These are phyloP conservation scores for Cyclura pinguis DNA, from an alignment of 2,797 vertebrate genomes.

Conservation along the genomic window DNA sequence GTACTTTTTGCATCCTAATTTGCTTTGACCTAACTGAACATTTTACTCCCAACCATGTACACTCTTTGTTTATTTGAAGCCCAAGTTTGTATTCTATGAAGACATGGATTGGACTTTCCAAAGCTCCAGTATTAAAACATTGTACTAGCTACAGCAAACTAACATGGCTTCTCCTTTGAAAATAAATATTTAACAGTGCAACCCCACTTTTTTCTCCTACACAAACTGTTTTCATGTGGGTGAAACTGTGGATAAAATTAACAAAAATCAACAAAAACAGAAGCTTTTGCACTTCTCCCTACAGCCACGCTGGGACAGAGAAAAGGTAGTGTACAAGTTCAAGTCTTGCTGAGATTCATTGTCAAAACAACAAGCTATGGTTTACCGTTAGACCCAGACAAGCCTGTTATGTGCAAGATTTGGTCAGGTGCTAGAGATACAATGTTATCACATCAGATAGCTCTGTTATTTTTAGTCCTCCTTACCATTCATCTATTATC, in stretches of 20 bases:
- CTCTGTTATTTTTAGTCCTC: not conserved
- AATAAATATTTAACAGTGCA: not conserved
- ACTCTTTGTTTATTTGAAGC: no score
- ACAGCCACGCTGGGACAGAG: not conserved
- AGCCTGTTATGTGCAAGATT: not conserved
- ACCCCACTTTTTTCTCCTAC: not conserved
- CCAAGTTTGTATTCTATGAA: no score
- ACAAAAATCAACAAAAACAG: not conserved
- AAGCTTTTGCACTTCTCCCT: not conserved
- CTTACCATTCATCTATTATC: not conserved
- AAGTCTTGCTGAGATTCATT: not conserved
- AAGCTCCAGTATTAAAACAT: no score
- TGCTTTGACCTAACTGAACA: no score
- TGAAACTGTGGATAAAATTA: not conserved
- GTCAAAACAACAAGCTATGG: not conserved
- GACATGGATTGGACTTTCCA: no score
- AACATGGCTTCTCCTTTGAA: no score
- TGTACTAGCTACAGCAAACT: no score
- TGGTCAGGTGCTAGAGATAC: not conserved
- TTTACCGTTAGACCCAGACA: not conserved
- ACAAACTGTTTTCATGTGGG: no score
- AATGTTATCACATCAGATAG: not conserved
- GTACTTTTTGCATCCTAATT: no score
- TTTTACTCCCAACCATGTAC: no score
- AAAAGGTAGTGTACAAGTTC: not conserved